phyloP scores from a whole-genome alignment of 2,888 invertebrate genomes.

The Hanleya hanleyi region DNA sequence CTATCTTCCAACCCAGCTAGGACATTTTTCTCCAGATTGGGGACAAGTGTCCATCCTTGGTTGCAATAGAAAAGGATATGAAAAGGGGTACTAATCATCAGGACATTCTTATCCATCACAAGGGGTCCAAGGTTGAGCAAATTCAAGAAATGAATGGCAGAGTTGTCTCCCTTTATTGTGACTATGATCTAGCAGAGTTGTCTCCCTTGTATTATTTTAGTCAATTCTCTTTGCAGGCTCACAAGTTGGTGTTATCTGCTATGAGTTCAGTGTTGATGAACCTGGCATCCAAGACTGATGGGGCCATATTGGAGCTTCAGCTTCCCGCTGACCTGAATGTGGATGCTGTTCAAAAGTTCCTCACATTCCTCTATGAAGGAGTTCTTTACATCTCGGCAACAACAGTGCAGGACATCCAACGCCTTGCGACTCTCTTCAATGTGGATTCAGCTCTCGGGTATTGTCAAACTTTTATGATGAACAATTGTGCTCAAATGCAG shows the following conservation, averaged over 20 bases:
- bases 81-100: no score
- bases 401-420: not conserved
- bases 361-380: constrained; percentile 6
- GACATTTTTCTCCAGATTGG: no score
- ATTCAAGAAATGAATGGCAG: no score
- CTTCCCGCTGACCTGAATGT: not conserved
- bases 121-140: no score
- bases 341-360: constrained; percentile 4
- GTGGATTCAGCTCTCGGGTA: not conserved
- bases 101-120: no score
- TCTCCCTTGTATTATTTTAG: not conserved
- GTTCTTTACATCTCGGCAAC: not conserved
- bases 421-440: not conserved
- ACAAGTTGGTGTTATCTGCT: not conserved
- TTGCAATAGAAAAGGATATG: no score
- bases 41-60: no score
- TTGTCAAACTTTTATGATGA: not conserved
- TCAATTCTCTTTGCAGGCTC: not conserved
- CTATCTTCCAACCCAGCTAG: no score
- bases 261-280: constrained; percentile 7
- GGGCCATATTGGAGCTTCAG: not conserved
- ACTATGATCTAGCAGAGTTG: no score
- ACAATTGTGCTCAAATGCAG: no score
- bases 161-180: no score
- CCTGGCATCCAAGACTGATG: constrained; percentile 2